Evolutionary conservation across 2,888 invertebrate species (phyloP).

Genomic region (Eupelmus urozonus): DNA sequence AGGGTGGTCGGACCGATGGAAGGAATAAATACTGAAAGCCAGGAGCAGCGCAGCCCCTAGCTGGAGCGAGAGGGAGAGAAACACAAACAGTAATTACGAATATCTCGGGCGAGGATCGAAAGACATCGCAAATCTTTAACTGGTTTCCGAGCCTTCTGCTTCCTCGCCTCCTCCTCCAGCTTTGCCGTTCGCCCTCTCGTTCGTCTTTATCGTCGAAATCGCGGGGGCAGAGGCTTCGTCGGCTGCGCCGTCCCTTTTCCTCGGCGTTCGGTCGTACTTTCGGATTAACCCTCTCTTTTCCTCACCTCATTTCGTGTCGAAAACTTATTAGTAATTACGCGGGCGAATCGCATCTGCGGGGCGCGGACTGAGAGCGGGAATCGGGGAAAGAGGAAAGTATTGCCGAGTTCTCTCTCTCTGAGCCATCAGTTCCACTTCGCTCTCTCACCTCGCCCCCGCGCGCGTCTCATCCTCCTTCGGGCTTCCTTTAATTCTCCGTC

Average conservation of each 20-base stretch:
- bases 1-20: constrained; percentile 61
- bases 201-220: constrained; percentile 56
- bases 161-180: constrained; percentile 50
- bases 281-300: constrained; percentile 77
- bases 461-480: constrained; percentile 62
- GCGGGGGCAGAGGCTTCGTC: constrained; percentile 16
- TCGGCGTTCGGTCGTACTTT: constrained; percentile 74
- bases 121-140: constrained; percentile 78
- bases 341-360: constrained; percentile 70
- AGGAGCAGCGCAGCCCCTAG: constrained; percentile 59
- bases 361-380: constrained; percentile 61
- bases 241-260: constrained; percentile 30
- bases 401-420: constrained; percentile 43
- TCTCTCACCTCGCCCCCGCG: constrained; percentile 53
- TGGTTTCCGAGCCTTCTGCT: constrained; percentile 72
- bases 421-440: constrained; percentile 57
- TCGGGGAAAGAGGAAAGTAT: constrained; percentile 69
- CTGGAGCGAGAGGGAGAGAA: too few relatives aligned
- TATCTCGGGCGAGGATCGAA: constrained; percentile 77
- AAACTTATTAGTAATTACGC: constrained; percentile 78
- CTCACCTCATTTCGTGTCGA: constrained; percentile 78
- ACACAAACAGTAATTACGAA: constrained; percentile 78
- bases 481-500: constrained; percentile 69
- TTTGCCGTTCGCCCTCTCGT: constrained; percentile 22
- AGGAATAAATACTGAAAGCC: constrained; percentile 72